A percentile compares a stretch with the other conserved stretches of the same genome.
Evolutionary conservation across 2,797 vertebrate genomes (phyloP).

Genomic region (Neosilurus hyrtlii): DNA sequence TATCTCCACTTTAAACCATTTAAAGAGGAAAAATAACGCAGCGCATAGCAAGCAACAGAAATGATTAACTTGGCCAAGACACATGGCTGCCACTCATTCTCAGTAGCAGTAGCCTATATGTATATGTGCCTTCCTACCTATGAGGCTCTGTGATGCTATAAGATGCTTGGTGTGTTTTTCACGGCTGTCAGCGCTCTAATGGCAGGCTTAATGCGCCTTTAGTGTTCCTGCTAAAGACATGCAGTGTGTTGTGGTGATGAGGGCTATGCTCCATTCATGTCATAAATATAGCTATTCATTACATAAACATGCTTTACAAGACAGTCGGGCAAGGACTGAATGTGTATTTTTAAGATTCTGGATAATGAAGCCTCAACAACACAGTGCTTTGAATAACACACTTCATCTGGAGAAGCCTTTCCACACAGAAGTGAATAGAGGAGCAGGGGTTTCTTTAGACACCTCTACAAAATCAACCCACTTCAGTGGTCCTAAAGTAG

Average conservation of each 20-base stretch:
- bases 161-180: conserved; percentile 3
- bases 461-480: conserved; percentile 21
- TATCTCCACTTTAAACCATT: background rate
- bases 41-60: background rate
- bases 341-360: background rate
- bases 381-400: background rate
- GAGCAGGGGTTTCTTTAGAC: conserved; percentile 14
- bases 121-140: conserved; percentile 15
- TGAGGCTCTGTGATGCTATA: conserved; percentile 1
- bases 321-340: background rate
- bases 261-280: background rate
- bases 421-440: background rate
- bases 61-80: background rate
- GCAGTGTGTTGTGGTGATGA: background rate
- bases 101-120: conserved; percentile 8
- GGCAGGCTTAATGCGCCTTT: conserved; percentile 10
- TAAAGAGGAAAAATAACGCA: background rate
- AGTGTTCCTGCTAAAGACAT: conserved; percentile 4
- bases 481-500: conserved; percentile 12
- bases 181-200: conserved; percentile 13
- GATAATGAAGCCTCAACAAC: conserved; percentile 1
- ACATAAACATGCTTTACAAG: conserved; percentile 3
- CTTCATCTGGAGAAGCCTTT: background rate
- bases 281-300: conserved; percentile 2
- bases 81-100: background rate